A percentile compares a stretch with the other conserved stretches of the same genome.
These are phyloP conservation scores for Agonum fuliginosum DNA, from an alignment of 2,888 invertebrate genomes.

Conservation along the genomic window DNA sequence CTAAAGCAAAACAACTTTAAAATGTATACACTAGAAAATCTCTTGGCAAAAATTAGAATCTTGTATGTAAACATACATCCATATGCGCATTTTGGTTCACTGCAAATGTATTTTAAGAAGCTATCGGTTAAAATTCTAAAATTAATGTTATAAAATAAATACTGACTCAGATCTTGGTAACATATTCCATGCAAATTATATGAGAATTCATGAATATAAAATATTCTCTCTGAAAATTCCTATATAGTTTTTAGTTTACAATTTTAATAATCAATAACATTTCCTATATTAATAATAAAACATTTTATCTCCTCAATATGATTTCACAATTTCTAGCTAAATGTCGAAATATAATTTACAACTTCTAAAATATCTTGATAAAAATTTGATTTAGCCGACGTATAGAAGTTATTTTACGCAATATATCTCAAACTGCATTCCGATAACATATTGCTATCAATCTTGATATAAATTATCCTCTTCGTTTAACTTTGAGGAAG, in stretches of 20 bases:
- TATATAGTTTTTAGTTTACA: no score
- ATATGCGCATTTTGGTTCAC: conserved; percentile 49
- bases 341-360: conserved; percentile 17
- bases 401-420: conserved; percentile 44
- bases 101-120: conserved; percentile 17
- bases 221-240: conserved; percentile 2
- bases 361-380: conserved; percentile 28
- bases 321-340: neutral
- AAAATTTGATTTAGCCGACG: conserved; percentile 37
- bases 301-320: neutral
- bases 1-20: conserved; percentile 50
- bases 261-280: no score
- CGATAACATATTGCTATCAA: conserved; percentile 43
- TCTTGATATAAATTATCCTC: conserved; percentile 22
- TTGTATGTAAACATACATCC: conserved; percentile 37
- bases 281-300: no score
- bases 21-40: conserved; percentile 47
- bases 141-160: conserved; percentile 14
- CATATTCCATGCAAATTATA: neutral
- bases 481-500: neutral
- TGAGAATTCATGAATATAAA: neutral
- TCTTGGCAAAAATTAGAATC: conserved; percentile 55
- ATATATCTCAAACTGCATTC: conserved; percentile 39
- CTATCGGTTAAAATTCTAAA: conserved; percentile 4
- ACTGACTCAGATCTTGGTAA: neutral